Base-by-base conservation (phyloP, 2,113 vertebrate species). In the Anarhynchus alexandrinus region DNA sequence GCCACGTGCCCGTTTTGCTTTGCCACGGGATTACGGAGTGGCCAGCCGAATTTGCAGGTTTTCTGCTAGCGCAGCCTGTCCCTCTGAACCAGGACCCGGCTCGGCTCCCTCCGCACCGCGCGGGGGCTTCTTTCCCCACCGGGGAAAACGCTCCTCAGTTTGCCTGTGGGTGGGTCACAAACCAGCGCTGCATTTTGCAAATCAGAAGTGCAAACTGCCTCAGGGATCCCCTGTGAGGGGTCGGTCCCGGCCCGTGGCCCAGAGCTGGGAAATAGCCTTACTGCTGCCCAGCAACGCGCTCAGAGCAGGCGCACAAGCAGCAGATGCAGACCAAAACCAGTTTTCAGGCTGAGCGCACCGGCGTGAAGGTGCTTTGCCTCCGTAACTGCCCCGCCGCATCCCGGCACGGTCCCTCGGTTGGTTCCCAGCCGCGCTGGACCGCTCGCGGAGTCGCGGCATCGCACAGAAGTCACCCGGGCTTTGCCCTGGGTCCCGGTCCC, bases 361-460 rank as follows among this genome's bases (percentile, higher is more conserved):
- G 21, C 8, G 6, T 8, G 62, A 27, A 27, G 65, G 27, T 22
- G 11, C 55, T 18, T 38, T 18, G 47, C 34, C 27, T 4, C 36
- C 43, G 43, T 13, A 20, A 25, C 43, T 18, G 11, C 4, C 10
- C 2, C 8, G 21, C 18, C 8, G 43, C 45, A 23, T 7, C 29
- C 69, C 6, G 3, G 17, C 49, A 51, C 23, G 49, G 49, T 13
- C 49, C 22, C 49, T 51, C 29, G 9, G 32, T 7, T 3, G 15
- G 15, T 23, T 65, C 22, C 43, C 64, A 34, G 47, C 51, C 22
- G 6, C 1, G n/a, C 55, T 2, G n/a, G 26, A 3, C 13, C 2
- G 0, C 42, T 43, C 5, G 5, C 36, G n/a, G 9, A 32, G 9
- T 26, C 6, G 1, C 52, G 7, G 18, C 30, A 2, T 1, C 1